Evolutionary conservation across 2,797 vertebrate species (phyloP).

Genomic region (Sebastes taczanowskii): DNA sequence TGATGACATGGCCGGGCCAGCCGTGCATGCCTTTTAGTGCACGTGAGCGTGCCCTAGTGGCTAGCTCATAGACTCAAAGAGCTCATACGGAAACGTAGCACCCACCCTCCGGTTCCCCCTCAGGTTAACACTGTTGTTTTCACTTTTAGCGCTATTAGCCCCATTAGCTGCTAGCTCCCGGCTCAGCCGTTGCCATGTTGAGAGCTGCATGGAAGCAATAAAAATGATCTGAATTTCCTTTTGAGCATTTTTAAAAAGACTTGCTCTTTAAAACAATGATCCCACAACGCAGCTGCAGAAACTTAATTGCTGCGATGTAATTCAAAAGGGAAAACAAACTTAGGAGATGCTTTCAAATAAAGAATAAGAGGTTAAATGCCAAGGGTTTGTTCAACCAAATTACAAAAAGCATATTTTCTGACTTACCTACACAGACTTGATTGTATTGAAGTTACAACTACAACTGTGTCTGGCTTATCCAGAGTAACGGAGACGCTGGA

Average conservation of each 20-base stretch:
- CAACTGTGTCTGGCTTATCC: neutral
- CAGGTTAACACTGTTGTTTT: neutral
- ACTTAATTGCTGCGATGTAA: neutral
- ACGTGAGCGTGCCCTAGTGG: too few species aligned
- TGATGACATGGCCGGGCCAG: too few species aligned
- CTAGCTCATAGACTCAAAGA: too few species aligned
- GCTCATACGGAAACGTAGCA: neutral
- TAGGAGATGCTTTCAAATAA: neutral
- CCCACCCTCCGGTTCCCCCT: neutral
- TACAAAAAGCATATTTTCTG: neutral
- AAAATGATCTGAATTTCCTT: neutral
- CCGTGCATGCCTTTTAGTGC: too few species aligned
- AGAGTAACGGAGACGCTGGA: neutral
- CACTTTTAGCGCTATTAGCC: neutral
- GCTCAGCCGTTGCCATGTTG: too few species aligned
- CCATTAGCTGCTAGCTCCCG: too few species aligned
- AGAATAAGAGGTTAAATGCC: neutral
- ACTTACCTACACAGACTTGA: neutral
- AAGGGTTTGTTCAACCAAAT: neutral
- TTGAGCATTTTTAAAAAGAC: neutral
- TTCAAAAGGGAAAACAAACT: neutral
- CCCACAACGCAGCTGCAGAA: neutral
- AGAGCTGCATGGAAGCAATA: neutral
- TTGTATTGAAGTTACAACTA: neutral
- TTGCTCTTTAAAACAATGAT: neutral